These are phyloP conservation scores for Oreotrochilus melanogaster DNA, from an alignment of 2,113 vertebrate genomes.

Conservation along the genomic window DNA sequence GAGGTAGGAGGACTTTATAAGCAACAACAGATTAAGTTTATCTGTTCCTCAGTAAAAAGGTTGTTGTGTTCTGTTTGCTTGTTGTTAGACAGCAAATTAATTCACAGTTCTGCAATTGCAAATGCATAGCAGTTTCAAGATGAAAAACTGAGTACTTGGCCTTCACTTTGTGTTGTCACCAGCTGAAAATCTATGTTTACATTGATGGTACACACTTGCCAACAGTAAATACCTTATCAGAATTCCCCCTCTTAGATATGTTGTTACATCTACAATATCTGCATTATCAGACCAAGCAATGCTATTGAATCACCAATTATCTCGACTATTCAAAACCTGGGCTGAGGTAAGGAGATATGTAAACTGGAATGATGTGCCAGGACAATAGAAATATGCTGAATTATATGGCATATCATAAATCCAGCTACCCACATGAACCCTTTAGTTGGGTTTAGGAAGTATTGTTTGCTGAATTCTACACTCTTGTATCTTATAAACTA, in stretches of 20 bases:
- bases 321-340: background rate
- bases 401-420: background rate
- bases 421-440: background rate
- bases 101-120: background rate
- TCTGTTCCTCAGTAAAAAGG: background rate
- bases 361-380: accelerated
- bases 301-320: background rate
- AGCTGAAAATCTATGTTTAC: background rate
- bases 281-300: background rate
- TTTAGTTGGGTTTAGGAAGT: background rate
- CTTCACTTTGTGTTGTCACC: background rate
- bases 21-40: background rate
- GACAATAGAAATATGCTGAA: background rate
- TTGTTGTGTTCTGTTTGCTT: background rate
- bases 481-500: background rate
- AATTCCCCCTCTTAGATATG: background rate
- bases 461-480: background rate
- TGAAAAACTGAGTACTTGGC: background rate
- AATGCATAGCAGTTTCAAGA: background rate
- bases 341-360: background rate
- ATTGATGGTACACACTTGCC: background rate
- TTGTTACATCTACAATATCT: background rate
- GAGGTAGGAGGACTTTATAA: background rate
- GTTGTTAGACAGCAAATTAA: background rate
- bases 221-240: background rate